These are phyloP conservation scores for Ectemnius cavifrons DNA, from an alignment of 2,888 invertebrate genomes.

Conservation along the genomic window DNA sequence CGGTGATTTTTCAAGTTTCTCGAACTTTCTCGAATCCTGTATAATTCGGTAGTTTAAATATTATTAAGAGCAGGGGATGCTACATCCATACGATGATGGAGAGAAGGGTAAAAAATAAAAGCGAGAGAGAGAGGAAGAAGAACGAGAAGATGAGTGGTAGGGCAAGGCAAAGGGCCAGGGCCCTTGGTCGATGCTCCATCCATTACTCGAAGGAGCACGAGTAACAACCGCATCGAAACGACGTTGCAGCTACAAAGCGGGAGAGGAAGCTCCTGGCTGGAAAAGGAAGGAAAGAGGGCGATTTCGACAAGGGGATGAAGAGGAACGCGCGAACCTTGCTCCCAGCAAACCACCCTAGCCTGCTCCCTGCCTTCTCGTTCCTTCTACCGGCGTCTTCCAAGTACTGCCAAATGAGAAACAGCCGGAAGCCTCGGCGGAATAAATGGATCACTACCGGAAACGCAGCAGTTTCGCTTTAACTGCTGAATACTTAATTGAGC, in stretches of 20 bases:
- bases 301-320: neutral
- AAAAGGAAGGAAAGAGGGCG: neutral
- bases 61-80: too few relatives aligned
- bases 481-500: constrained; percentile 40
- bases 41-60: too few relatives aligned
- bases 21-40: too few relatives aligned
- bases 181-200: constrained; percentile 38
- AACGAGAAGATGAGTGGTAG: constrained; percentile 10
- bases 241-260: constrained; percentile 18
- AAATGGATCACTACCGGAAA: constrained; percentile 31
- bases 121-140: constrained; percentile 6
- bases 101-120: neutral
- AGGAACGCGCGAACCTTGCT: too few relatives aligned
- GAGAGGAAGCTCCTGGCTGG: neutral
- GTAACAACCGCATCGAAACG: constrained; percentile 48
- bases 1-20: too few relatives aligned
- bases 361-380: too few relatives aligned
- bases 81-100: too few relatives aligned
- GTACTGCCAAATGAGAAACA: constrained; percentile 41
- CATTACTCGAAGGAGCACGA: constrained; percentile 24
- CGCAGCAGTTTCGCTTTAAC: constrained; percentile 23
- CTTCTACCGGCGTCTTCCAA: constrained; percentile 12
- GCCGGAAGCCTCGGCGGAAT: constrained; percentile 26
- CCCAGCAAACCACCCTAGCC: too few relatives aligned
- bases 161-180: constrained; percentile 3